Evolutionary conservation across 2,113 vertebrate species (phyloP).

Genomic region (Calidris pugnax): DNA sequence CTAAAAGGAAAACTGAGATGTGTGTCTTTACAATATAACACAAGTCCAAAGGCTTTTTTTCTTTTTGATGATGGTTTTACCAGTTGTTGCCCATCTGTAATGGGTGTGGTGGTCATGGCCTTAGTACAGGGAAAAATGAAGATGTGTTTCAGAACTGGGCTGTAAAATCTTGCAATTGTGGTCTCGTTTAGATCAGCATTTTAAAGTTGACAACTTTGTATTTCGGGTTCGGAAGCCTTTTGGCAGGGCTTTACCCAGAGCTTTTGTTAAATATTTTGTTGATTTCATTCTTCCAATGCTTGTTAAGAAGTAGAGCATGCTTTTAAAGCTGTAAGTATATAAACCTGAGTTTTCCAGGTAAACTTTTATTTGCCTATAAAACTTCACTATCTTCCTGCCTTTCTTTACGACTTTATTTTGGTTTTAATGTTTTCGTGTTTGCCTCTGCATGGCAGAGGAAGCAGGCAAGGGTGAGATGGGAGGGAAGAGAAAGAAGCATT

Average conservation of each 20-base stretch:
- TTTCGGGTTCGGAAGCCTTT: neutral
- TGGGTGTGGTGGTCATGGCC: neutral
- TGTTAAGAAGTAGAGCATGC: neutral
- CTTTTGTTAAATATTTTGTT: neutral
- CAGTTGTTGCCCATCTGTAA: neutral
- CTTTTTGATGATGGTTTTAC: neutral
- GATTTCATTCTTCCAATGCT: neutral
- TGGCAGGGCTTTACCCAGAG: neutral
- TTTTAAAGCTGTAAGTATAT: neutral
- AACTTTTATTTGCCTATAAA: neutral
- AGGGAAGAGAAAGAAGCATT: neutral
- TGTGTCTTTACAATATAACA: neutral
- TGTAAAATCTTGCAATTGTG: neutral
- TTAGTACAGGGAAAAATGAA: neutral
- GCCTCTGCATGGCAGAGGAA: neutral
- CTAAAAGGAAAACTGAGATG: neutral
- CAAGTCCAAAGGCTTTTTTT: neutral
- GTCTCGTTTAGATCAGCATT: neutral
- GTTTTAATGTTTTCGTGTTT: neutral
- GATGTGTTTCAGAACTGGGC: neutral
- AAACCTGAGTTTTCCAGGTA: neutral
- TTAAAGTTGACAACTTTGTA: neutral
- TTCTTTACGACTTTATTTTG: neutral
- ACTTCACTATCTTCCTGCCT: neutral
- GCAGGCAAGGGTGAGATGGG: neutral